These are phyloP conservation scores for Tenthredo scrophulariae DNA, from an alignment of 2,888 invertebrate genomes.

Conservation along the genomic window DNA sequence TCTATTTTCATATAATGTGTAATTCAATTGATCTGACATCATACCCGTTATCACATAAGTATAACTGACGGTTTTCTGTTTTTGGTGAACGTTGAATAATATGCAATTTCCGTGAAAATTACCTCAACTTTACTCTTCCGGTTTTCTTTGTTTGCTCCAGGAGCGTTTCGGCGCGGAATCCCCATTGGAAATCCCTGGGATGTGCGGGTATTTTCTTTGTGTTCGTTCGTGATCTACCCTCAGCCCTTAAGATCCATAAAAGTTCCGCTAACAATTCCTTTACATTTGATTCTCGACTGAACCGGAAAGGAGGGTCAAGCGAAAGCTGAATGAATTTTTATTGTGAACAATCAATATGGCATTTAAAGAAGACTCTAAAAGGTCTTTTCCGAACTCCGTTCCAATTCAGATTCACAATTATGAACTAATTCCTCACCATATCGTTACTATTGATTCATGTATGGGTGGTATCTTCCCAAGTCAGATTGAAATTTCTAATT, in stretches of 20 bases:
- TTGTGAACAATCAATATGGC: background rate
- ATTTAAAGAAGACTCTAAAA: background rate
- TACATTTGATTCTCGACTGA: background rate
- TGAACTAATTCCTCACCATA: background rate
- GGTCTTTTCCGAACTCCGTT: background rate
- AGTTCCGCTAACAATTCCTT: constrained; percentile 29
- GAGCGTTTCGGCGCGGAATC: background rate
- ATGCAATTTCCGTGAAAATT: constrained; percentile 27
- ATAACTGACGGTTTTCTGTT: background rate
- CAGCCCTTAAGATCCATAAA: constrained; percentile 32
- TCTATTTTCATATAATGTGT: background rate
- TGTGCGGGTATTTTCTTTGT: constrained; percentile 8
- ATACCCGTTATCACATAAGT: background rate
- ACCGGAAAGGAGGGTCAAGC: constrained; percentile 4
- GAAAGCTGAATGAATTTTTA: background rate
- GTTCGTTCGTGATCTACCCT: background rate
- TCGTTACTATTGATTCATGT: background rate
- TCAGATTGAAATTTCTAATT: too few species aligned
- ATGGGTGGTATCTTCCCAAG: background rate
- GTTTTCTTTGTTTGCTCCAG: constrained; percentile 15
- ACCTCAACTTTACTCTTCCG: constrained; percentile 16
- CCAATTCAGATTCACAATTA: background rate
- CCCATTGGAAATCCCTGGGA: background rate
- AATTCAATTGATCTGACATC: background rate
- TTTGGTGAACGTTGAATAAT: background rate